These are phyloP conservation scores for Sinohyriopsis cumingii DNA, from an alignment of 2,888 invertebrate species.

Conservation along the genomic window DNA sequence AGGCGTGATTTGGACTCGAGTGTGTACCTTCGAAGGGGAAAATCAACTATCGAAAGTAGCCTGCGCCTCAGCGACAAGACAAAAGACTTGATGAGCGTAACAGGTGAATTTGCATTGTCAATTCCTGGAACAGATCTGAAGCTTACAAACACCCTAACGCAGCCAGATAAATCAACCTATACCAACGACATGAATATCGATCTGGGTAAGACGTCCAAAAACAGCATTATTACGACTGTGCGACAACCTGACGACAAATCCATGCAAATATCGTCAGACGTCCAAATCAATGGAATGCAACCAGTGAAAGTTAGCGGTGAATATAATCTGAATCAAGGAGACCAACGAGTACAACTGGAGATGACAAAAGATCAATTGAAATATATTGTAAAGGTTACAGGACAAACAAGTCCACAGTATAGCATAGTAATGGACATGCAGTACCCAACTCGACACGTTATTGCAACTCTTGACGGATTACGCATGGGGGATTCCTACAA, in stretches of 20 bases:
- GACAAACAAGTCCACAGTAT: conserved; percentile 23
- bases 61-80: conserved; percentile 44
- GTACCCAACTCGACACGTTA: conserved; percentile 42
- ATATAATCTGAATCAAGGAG: conserved; percentile 28
- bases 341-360: conserved; percentile 33
- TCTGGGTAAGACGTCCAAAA: conserved; percentile 30
- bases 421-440: conserved; percentile 35
- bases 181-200: conserved; percentile 36
- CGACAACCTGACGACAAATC: conserved; percentile 20
- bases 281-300: conserved; percentile 33
- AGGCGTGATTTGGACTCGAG: conserved; percentile 37
- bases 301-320: conserved; percentile 36
- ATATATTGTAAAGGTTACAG: conserved; percentile 29
- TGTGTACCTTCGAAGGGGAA: conserved; percentile 34
- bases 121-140: conserved; percentile 48
- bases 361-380: conserved; percentile 27
- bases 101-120: conserved; percentile 39
- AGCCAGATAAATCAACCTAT: conserved; percentile 37
- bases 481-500: conserved; percentile 23
- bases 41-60: conserved; percentile 31
- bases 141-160: conserved; percentile 40
- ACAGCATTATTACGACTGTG: conserved; percentile 37
- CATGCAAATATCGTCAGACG: conserved; percentile 34
- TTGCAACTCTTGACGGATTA: conserved; percentile 35
- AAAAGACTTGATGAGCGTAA: conserved; percentile 30